Conservation (phyloP, 2,797 vertebrate genomes). For the Lepidocolaptes lacrymiger region DNA sequence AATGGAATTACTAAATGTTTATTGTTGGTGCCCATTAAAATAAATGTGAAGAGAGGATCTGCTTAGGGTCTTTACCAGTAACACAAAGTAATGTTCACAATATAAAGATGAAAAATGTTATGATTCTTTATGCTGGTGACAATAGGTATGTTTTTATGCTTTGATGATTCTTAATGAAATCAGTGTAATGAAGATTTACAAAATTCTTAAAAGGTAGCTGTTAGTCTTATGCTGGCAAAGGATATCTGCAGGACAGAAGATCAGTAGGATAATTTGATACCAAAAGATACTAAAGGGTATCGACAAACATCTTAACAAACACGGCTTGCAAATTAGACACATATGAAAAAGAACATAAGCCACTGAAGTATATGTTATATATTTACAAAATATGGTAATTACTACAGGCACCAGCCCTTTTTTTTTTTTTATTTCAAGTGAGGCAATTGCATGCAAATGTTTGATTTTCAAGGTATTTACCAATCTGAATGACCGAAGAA, state of each 20-base stretch:
- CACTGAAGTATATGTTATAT: neutral
- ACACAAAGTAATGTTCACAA: neutral
- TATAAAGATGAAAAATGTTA: neutral
- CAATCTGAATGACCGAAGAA: conserved; percentile 95
- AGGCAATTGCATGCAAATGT: neutral
- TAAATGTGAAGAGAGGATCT: neutral
- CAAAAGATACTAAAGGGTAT: neutral
- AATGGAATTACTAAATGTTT: neutral
- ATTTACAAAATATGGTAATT: neutral
- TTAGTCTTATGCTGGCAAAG: neutral
- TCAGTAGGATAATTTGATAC: neutral
- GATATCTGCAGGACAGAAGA: neutral
- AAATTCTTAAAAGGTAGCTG: neutral
- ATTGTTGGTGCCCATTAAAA: neutral
- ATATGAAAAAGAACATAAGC: neutral
- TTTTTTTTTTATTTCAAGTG: neutral
- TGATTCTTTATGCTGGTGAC: neutral
- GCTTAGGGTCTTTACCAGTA: neutral
- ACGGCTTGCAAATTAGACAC: neutral
- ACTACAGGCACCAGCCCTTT: neutral
- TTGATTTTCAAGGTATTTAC: conserved; percentile 77
- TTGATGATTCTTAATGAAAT: neutral
- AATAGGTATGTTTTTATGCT: neutral
- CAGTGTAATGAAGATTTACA: neutral
- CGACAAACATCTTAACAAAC: neutral